Evolutionary conservation across 2,888 invertebrate genomes (phyloP).

Genomic region (Tetheella fluctuosa): DNA sequence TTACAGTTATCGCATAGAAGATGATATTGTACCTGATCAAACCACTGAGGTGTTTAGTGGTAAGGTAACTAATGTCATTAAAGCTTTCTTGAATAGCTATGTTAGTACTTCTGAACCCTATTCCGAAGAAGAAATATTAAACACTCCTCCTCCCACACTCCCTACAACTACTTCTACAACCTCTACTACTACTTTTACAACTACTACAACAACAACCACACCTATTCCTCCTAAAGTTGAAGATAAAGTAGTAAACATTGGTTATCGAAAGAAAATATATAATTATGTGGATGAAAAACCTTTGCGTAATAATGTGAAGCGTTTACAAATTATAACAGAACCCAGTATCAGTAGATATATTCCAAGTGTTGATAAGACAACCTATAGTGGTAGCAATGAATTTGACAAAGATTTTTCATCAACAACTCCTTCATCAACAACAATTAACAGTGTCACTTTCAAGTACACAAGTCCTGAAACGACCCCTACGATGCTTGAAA

Average conservation of each 20-base stretch:
- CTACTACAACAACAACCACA: conserved; percentile 39
- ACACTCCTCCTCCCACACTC: conserved; percentile 19
- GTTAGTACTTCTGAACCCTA: conserved; percentile 46
- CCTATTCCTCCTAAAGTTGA: conserved; percentile 31
- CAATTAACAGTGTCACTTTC: conserved; percentile 46
- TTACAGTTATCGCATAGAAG: conserved; percentile 69
- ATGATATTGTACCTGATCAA: conserved; percentile 65
- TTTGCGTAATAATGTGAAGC: conserved; percentile 54
- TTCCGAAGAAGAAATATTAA: conserved; percentile 32
- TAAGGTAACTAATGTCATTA: conserved; percentile 70
- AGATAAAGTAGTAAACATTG: conserved; percentile 68
- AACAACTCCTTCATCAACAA: conserved; percentile 48
- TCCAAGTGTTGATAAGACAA: conserved; percentile 40
- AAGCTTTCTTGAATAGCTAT: conserved; percentile 68
- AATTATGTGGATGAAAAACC: conserved; percentile 63
- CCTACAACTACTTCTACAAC: conserved; percentile 19
- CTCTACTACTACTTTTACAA: conserved; percentile 25
- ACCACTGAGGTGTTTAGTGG: conserved; percentile 74
- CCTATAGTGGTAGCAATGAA: conserved; percentile 26
- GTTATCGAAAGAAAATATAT: conserved; percentile 63
- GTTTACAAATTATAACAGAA: conserved; percentile 70
- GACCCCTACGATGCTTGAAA: conserved; percentile 46
- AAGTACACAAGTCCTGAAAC: conserved; percentile 44
- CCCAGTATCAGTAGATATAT: conserved; percentile 45
- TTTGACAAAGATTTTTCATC: conserved; percentile 47